Conservation (phyloP, 1,140 invertebrate genomes). For the Drosophila nannoptera region DNA sequence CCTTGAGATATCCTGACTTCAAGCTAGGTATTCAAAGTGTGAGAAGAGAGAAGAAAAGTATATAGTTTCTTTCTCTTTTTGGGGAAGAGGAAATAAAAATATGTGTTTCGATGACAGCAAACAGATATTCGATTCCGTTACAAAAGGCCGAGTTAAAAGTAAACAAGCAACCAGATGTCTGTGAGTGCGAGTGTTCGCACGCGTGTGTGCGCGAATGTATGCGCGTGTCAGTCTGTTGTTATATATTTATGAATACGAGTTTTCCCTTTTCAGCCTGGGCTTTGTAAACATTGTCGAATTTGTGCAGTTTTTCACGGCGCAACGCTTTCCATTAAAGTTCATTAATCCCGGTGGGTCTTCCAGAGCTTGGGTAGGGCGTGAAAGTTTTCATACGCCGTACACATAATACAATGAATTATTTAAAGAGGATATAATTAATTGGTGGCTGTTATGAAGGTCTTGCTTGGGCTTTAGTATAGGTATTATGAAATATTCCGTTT, state of each 20-base stretch:
- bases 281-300: conserved; percentile 6
- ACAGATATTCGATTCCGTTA: conserved; percentile 28
- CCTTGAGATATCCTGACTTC: not conserved
- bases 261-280: conserved; percentile 5
- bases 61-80: not conserved
- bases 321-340: conserved; percentile 23
- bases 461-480: not conserved
- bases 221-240: conserved; percentile 6
- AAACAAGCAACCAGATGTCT: conserved; percentile 29
- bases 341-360: conserved; percentile 9
- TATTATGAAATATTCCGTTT: not conserved
- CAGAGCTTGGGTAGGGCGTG: not conserved
- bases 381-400: conserved; percentile 14
- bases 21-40: not conserved
- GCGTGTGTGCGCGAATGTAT: not conserved
- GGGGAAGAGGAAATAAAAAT: conserved; percentile 8
- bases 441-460: conserved; percentile 9
- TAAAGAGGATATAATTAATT: conserved; percentile 44
- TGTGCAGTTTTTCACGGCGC: conserved; percentile 5
- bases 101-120: conserved; percentile 43
- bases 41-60: conserved; percentile 1
- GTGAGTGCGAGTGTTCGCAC: not conserved
- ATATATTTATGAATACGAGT: conserved; percentile 21
- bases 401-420: conserved; percentile 54
- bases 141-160: conserved; percentile 13